Evolutionary conservation across 2,888 invertebrate genomes (phyloP), one percentile per base, ranked within the genome.

Genomic region (Colletes collaris): DNA sequence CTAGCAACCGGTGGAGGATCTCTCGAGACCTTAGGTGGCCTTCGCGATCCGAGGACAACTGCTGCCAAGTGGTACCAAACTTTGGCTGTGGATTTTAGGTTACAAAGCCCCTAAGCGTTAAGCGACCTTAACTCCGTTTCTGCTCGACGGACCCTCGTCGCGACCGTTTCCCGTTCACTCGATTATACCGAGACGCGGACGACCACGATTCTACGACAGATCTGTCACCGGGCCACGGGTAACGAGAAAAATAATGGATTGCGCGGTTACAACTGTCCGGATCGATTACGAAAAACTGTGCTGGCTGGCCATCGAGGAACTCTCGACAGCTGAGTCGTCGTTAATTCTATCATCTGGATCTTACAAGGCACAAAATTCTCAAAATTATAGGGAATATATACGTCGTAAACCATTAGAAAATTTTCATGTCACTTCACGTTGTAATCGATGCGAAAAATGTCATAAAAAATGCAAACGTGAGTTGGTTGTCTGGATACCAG

Each of bases 71-170:
- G 76, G 72, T 53, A 64, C 77, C 79, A 71, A 84, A 84, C 82
- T 84, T 84, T 69, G 66, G 59, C 67, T 79, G 79, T 72, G 82
- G 79, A 84, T 82, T 84, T 84, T 84, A 72, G 76, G 75, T 71
- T 76, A 80, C 80, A 71, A 66, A 75, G 69, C 52, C 65, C 69
- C 64, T 50, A 69, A 27, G 67, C 67, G 79, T 50, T 80, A 77
- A 64, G 79, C 78, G 76, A 76, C 78, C 71, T 67, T 65, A 75
- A 75, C 74, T 81, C 66, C 50, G 63, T 69, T 53, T 58, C 44
- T 59, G 67, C 83, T 76, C 79, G 83, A 84, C 86, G 76, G 82
- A 87, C 89, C 86, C 87, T 90, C 84, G 86, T 89, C 88, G 88
- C 83, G 78, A 78, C 37, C 72, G 73, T 87, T 85, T 86, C 87